Conservation (phyloP, 2,797 vertebrate species). For the Leptoclinus maculatus region DNA sequence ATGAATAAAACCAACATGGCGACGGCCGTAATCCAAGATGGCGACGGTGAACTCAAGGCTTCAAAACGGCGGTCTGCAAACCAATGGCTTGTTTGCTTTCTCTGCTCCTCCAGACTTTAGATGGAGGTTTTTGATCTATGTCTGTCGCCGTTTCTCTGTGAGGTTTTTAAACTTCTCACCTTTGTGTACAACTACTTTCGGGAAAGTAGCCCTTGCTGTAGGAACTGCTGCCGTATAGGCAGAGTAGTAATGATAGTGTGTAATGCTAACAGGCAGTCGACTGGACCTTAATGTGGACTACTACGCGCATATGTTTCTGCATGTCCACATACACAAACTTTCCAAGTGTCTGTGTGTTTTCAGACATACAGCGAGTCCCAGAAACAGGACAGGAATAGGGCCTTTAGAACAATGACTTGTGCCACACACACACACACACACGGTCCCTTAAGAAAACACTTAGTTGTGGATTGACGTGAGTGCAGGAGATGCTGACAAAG, state of each 20-base stretch:
- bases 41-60: too few relatives aligned
- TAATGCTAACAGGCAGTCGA: neutral
- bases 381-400: slow-evolving; percentile 41
- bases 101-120: too few relatives aligned
- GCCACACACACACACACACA: slow-evolving; percentile 40
- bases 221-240: neutral
- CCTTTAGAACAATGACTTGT: slow-evolving; percentile 54
- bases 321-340: neutral
- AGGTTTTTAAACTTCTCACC: too few relatives aligned
- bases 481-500: slow-evolving; percentile 48
- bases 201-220: too few relatives aligned
- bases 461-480: slow-evolving; percentile 28
- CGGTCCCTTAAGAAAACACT: slow-evolving; percentile 39
- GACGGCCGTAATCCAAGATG: too few relatives aligned
- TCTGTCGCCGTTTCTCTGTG: too few relatives aligned
- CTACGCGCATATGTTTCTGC: neutral
- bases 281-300: slow-evolving; percentile 3
- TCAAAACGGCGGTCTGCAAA: too few relatives aligned
- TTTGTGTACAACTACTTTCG: too few relatives aligned
- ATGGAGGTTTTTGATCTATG: too few relatives aligned
- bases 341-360: neutral
- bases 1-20: too few relatives aligned
- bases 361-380: neutral
- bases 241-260: neutral
- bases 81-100: too few relatives aligned